These are phyloP conservation scores for Myopa tessellatipennis DNA, from an alignment of 2,888 invertebrate genomes.

Conservation along the genomic window DNA sequence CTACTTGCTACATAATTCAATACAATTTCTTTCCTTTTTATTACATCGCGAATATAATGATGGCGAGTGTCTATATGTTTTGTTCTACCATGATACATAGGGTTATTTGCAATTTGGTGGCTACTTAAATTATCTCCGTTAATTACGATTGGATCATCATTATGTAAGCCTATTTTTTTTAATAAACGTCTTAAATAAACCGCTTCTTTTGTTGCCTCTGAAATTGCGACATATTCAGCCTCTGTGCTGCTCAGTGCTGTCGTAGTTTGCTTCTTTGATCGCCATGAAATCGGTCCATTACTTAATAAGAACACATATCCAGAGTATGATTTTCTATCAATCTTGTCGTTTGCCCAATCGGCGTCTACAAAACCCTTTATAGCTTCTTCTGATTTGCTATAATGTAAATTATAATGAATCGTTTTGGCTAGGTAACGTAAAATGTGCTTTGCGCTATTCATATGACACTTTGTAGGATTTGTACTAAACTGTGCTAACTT, in stretches of 20 bases:
- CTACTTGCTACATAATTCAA: background rate
- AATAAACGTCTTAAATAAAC: slow-evolving; percentile 6
- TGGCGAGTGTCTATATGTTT: background rate
- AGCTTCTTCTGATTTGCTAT: background rate
- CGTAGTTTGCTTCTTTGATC: background rate
- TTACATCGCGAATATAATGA: slow-evolving; percentile 8
- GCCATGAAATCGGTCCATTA: slow-evolving; percentile 1
- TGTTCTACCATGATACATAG: slow-evolving; percentile 8
- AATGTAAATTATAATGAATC: background rate
- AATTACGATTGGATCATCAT: background rate
- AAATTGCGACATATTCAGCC: background rate
- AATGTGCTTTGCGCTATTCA: slow-evolving; percentile 5
- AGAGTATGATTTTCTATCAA: slow-evolving; percentile 6
- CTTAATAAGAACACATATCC: slow-evolving; percentile 6
- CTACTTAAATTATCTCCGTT: slow-evolving; percentile 6
- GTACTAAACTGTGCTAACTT: slow-evolving; percentile 2
- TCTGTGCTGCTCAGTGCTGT: too few species aligned
- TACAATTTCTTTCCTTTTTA: slow-evolving; percentile 1
- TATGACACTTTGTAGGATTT: background rate
- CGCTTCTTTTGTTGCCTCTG: slow-evolving; percentile 6
- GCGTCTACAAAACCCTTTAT: slow-evolving; percentile 6
- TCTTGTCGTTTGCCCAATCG: slow-evolving; percentile 6
- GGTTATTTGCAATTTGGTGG: slow-evolving; percentile 1
- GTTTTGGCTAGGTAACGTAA: background rate
- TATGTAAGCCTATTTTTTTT: slow-evolving; percentile 1